Evolutionary conservation across 2,113 vertebrate genomes (phyloP).

Genomic region (Neodontobutis hainanensis): DNA sequence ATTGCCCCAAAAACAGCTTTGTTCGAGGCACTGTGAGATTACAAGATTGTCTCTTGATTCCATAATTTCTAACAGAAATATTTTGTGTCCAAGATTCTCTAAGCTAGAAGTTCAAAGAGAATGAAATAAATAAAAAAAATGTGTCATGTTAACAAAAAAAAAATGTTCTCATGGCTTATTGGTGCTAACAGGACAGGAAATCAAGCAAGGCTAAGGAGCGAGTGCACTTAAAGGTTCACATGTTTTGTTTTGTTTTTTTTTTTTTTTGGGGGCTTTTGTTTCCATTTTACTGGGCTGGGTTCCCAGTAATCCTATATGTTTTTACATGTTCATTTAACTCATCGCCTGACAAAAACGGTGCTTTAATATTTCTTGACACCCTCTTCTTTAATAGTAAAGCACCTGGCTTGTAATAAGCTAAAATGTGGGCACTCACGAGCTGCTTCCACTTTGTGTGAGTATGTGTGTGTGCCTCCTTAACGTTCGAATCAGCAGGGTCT

Average conservation of each 20-base stretch:
- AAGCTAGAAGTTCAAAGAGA: slow-evolving; percentile 40
- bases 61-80: slow-evolving; percentile 43
- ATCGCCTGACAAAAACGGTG: slow-evolving; percentile 30
- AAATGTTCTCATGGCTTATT: slow-evolving; percentile 34
- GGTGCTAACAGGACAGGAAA: slow-evolving; percentile 55
- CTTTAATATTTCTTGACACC: slow-evolving; percentile 38
- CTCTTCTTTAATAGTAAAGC: slow-evolving; percentile 35
- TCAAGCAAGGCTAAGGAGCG: slow-evolving; percentile 29
- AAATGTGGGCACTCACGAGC: slow-evolving; percentile 41
- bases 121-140: slow-evolving; percentile 24
- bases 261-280: slow-evolving; percentile 27
- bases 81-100: slow-evolving; percentile 21
- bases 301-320: slow-evolving; percentile 67
- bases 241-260: slow-evolving; percentile 11
- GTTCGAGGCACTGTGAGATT: slow-evolving; percentile 70
- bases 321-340: slow-evolving; percentile 40
- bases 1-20: slow-evolving; percentile 29
- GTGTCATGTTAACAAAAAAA: slow-evolving; percentile 12
- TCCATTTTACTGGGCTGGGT: slow-evolving; percentile 77
- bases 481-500: slow-evolving; percentile 44
- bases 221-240: slow-evolving; percentile 56
- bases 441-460: slow-evolving; percentile 31
- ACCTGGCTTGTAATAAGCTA: slow-evolving; percentile 44
- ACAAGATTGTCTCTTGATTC: slow-evolving; percentile 50
- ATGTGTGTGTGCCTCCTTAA: slow-evolving; percentile 15